Conservation (phyloP, 2,113 vertebrate species). For the Cathartes aura region DNA sequence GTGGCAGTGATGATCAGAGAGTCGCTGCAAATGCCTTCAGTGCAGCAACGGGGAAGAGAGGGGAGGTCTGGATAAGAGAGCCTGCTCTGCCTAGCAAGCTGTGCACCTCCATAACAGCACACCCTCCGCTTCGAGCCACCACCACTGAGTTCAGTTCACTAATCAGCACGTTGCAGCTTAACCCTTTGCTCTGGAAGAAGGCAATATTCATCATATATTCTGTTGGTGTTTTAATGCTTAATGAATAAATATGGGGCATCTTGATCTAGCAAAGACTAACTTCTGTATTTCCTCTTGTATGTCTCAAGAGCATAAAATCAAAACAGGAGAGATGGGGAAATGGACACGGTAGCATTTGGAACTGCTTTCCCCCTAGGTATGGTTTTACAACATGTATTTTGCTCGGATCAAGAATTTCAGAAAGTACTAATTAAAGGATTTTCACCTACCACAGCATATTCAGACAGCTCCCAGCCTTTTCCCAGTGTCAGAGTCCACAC, state of each 20-base stretch:
- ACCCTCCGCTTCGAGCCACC: background rate
- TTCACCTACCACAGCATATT: background rate
- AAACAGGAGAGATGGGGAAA: background rate
- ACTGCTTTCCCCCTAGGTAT: background rate
- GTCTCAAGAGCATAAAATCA: background rate
- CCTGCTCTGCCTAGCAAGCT: background rate
- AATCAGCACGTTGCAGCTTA: background rate
- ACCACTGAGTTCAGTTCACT: rapidly evolving
- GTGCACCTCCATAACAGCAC: background rate
- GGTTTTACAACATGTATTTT: background rate
- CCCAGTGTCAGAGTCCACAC: background rate
- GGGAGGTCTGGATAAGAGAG: background rate
- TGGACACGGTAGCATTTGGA: rapidly evolving
- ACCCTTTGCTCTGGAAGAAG: background rate
- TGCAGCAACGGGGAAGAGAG: background rate
- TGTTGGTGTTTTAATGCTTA: background rate
- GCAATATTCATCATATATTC: background rate
- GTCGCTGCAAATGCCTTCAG: background rate
- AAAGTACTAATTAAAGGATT: slow-evolving; percentile 19
- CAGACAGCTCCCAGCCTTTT: background rate
- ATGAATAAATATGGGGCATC: slow-evolving; percentile 14
- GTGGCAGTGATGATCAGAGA: rapidly evolving
- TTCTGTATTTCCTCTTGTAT: background rate
- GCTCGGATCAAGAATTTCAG: background rate
- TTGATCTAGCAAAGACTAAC: background rate